Evolutionary conservation across 2,113 vertebrate genomes (phyloP).

Genomic region (Puma concolor): DNA sequence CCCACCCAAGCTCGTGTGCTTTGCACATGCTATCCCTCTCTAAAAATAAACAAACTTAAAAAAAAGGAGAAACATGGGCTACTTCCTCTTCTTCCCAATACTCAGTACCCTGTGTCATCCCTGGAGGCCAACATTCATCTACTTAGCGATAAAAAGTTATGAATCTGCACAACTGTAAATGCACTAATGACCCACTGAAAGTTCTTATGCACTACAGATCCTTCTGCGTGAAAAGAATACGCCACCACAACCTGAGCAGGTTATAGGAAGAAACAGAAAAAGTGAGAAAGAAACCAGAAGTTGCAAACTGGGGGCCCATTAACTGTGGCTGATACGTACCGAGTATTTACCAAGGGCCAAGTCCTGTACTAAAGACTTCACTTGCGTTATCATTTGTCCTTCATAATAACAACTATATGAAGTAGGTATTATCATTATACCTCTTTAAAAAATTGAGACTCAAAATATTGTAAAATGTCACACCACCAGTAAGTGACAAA

Average conservation of each 20-base stretch:
- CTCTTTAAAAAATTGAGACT: background rate
- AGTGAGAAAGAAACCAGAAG: background rate
- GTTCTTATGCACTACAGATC: background rate
- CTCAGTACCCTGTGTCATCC: background rate
- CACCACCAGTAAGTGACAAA: background rate
- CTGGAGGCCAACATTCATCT: background rate
- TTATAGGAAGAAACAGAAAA: background rate
- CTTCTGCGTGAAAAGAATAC: background rate
- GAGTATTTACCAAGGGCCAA: background rate
- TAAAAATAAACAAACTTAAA: too few relatives aligned
- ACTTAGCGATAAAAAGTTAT: background rate
- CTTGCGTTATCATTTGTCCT: background rate
- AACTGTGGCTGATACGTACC: background rate
- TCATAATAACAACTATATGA: slow-evolving; percentile 15
- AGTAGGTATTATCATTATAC: background rate
- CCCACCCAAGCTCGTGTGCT: too few relatives aligned
- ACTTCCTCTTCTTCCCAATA: background rate
- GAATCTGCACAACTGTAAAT: background rate
- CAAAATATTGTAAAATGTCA: background rate
- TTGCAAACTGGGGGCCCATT: background rate
- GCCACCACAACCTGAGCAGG: background rate
- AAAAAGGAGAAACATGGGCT: background rate
- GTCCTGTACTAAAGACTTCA: background rate
- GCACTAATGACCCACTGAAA: background rate
- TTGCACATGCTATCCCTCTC: too few relatives aligned